Percentiles rank a stretch among this genome's conserved stretches.
These are phyloP conservation scores for Porites cylindrica DNA, from an alignment of 92 coral and sea anemone species.

Conservation along the genomic window DNA sequence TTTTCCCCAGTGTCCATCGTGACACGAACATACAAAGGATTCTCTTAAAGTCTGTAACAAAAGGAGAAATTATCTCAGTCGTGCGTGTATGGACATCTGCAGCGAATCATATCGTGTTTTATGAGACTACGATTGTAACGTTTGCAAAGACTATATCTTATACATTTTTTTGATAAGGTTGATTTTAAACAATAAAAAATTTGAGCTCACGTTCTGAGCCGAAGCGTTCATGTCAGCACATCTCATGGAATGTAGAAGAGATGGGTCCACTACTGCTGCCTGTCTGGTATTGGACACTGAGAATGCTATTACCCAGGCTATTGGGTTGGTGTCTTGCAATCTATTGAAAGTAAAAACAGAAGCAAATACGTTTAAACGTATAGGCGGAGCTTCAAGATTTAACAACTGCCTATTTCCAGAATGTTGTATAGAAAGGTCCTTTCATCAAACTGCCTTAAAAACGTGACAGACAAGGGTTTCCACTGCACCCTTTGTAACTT, in stretches of 20 bases:
- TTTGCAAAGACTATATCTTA: no score
- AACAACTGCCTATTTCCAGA: no score
- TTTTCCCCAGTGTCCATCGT: slow-evolving; percentile 88
- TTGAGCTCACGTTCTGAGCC: slow-evolving; percentile 51
- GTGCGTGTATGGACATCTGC: no score
- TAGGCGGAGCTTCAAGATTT: no score
- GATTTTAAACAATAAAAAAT: no score
- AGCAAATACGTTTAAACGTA: background rate
- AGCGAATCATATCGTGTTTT: no score
- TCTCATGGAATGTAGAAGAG: slow-evolving; percentile 63
- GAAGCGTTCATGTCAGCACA: slow-evolving; percentile 65
- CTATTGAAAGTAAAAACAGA: slow-evolving; percentile 41
- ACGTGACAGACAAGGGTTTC: no score
- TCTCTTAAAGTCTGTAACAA: slow-evolving; percentile 45
- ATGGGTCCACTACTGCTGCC: slow-evolving; percentile 62
- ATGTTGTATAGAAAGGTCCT: no score
- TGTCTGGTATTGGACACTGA: slow-evolving; percentile 80
- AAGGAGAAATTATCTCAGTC: background rate
- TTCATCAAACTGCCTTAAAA: no score
- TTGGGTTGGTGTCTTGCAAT: slow-evolving; percentile 66
- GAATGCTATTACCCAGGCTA: slow-evolving; percentile 87
- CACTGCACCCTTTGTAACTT: no score
- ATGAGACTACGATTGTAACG: no score
- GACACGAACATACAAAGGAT: slow-evolving; percentile 77
- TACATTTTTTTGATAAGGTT: no score